A percentile compares a stretch with the other conserved stretches of the same genome.
Evolutionary conservation across 2,113 vertebrate species (phyloP).

Genomic region (Chionodraco myersi): DNA sequence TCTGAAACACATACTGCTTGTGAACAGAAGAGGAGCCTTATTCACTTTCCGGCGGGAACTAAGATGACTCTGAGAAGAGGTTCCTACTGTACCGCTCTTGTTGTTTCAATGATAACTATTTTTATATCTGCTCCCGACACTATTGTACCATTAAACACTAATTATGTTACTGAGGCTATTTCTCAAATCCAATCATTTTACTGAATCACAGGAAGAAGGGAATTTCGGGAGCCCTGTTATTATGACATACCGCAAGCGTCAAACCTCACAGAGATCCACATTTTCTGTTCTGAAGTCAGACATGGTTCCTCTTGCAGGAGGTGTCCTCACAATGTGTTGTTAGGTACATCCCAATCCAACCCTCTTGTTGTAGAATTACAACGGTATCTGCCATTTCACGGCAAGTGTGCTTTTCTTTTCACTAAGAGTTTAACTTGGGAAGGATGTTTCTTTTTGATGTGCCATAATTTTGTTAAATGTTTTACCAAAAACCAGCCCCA

Average conservation of each 20-base stretch:
- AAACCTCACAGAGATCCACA: slow-evolving; percentile 50
- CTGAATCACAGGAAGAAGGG: slow-evolving; percentile 23
- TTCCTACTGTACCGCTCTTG: slow-evolving; percentile 67
- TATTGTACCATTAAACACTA: slow-evolving; percentile 52
- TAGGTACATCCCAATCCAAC: slow-evolving; percentile 18
- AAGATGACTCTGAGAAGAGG: slow-evolving; percentile 52
- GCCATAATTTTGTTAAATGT: slow-evolving; percentile 70
- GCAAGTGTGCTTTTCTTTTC: slow-evolving; percentile 57
- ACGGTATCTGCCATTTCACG: slow-evolving; percentile 57
- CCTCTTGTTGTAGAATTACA: slow-evolving; percentile 36
- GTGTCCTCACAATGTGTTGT: slow-evolving; percentile 31
- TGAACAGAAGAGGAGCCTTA: slow-evolving; percentile 82
- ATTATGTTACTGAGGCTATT: slow-evolving; percentile 49
- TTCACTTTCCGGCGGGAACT: slow-evolving; percentile 67
- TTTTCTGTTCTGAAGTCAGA: slow-evolving; percentile 48
- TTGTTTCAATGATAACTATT: slow-evolving; percentile 85
- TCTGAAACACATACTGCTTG: slow-evolving; percentile 76
- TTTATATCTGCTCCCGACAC: slow-evolving; percentile 82
- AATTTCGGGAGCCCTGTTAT: slow-evolving; percentile 38
- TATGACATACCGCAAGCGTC: slow-evolving; percentile 43
- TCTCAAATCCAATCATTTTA: slow-evolving; percentile 58
- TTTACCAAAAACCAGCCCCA: slow-evolving; percentile 42
- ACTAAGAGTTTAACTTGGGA: slow-evolving; percentile 50
- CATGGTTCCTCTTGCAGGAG: slow-evolving; percentile 33
- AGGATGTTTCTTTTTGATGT: slow-evolving; percentile 57